phyloP scores from a whole-genome alignment of 30 jellyfish, hydroid and myxozoan genomes.

The Haliclystus octoradiatus region DNA sequence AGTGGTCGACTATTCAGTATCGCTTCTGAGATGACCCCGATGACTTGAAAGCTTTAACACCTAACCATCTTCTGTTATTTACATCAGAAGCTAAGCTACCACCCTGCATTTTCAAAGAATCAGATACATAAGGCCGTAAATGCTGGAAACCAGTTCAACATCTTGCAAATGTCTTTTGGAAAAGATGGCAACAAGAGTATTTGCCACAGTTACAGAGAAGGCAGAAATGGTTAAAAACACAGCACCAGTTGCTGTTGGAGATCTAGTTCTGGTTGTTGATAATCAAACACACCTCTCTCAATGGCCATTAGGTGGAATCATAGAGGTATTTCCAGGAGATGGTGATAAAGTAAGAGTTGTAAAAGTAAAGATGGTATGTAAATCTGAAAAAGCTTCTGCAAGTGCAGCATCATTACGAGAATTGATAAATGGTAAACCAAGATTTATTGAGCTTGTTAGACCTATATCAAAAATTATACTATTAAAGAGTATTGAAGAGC shows the following conservation, averaged over 20 bases:
- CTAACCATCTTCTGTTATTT: conserved; percentile 31
- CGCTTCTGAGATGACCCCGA: conserved; percentile 31
- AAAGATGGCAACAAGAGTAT: conserved; percentile 33
- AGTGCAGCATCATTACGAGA: no score
- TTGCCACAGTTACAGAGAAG: conserved; percentile 18
- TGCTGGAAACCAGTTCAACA: conserved; percentile 36
- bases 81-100: conserved; percentile 15
- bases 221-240: conserved; percentile 19
- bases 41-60: conserved; percentile 38
- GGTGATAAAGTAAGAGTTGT: conserved; percentile 20
- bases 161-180: conserved; percentile 32
- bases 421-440: no score
- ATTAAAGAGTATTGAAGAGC: conserved; percentile 11
- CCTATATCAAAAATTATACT: conserved; percentile 11
- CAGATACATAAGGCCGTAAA: conserved; percentile 21
- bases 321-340: conserved; percentile 3
- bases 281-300: conserved; percentile 12
- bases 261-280: conserved; percentile 26
- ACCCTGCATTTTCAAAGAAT: conserved; percentile 25
- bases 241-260: conserved; percentile 6
- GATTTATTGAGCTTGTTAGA: neutral
- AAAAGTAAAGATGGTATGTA: conserved; percentile 6
- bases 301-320: conserved; percentile 20
- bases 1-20: conserved; percentile 36
- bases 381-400: no score